Base-by-base conservation (phyloP, 2,888 invertebrate species). In the Drosophila recens region DNA sequence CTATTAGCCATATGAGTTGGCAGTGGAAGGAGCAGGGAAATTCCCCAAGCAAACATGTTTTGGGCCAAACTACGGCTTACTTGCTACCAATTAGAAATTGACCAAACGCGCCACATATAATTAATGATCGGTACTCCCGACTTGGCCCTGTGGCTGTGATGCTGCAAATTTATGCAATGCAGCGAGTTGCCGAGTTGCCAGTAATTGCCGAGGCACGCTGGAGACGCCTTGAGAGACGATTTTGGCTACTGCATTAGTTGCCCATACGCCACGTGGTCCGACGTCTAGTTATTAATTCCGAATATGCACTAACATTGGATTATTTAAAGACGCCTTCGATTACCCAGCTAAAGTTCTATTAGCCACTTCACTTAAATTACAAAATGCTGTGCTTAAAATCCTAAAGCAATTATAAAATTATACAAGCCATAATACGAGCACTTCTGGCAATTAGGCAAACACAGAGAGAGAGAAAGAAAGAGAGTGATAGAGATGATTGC, bases 121-220 rank as follows among this genome's bases (percentile, higher is more conserved):
- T 83, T 82, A 88, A 75, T 86, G 78, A 80, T 76, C 68, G 73
- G 75, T 59, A 51, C 64, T 78, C n/a, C 23, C 48, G 64, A 43
- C 63, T 43, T 48, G 52, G 48, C 48, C 40, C 56, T 61, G 64
- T 62, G 68, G 51, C 48, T 30, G 45, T 17, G 33, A 30, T 30
- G 33, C 17, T 58, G 40, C 5, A 82, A 84, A 84, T 84, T 84
- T 84, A 88, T 84, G 89, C 87, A 75, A 64, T 84, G 80, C 87
- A 78, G 87, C 83, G 73, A 79, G 66, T 66, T 45, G 20, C 56
- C 20, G 36, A 56, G 53, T 27, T 45, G 20, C 15, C 20, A n/a
- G 45, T 76, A 70, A 74, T 70, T 77, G 62, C 64, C 49, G 33
- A 45, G 38, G 36, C 17, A 27, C 33, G 23, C n/a, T 27, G 20